Evolutionary conservation across 2,113 vertebrate genomes (phyloP).

Genomic region (Entomyzon cyanotis): DNA sequence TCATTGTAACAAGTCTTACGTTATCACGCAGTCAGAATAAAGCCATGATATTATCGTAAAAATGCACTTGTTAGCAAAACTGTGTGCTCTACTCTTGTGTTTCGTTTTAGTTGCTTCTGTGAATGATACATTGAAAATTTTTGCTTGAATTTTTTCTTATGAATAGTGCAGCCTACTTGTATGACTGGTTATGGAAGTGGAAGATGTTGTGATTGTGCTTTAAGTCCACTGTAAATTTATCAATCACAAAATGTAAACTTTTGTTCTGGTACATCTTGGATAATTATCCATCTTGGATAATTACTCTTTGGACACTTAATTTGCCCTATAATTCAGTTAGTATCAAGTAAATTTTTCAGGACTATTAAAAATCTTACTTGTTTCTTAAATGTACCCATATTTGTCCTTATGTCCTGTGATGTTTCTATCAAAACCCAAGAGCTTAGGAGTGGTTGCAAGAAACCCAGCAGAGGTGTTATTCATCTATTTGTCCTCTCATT

Average conservation of each 20-base stretch:
- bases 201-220: not conserved
- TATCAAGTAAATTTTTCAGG: not conserved
- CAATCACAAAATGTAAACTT: not conserved
- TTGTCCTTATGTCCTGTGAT: not conserved
- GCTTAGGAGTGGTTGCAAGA: not conserved
- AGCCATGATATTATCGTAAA: not conserved
- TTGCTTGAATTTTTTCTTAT: not conserved
- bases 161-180: not conserved
- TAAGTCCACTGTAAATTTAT: not conserved
- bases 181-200: not conserved
- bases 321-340: not conserved
- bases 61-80: not conserved
- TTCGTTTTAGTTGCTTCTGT: not conserved
- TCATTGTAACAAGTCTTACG: not conserved
- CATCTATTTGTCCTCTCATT: not conserved
- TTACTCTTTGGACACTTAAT: not conserved
- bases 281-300: not conserved
- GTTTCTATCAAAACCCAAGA: not conserved
- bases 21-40: not conserved
- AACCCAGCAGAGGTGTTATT: not conserved
- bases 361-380: accelerated
- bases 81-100: not conserved
- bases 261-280: not conserved
- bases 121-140: not conserved
- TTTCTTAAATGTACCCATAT: not conserved